Evolutionary conservation across 2,113 vertebrate genomes (phyloP), one percentile per base, ranked within the genome.

Genomic region (Centropus bengalensis): DNA sequence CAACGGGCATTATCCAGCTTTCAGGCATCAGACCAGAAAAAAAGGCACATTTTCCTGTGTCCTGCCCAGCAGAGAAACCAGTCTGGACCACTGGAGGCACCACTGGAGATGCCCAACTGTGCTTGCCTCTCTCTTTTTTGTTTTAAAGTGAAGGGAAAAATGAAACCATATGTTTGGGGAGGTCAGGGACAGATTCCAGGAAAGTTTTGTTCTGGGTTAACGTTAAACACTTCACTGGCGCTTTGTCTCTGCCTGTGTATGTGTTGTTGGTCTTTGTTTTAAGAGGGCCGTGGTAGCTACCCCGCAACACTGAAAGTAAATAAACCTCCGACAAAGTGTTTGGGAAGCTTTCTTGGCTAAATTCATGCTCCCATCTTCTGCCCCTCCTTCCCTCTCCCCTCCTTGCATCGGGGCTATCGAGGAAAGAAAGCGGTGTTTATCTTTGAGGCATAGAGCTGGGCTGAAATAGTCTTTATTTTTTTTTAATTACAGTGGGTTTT

Each of bases 11-110:
- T 32, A 22, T 9, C 6, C 54, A 24, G 30, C 75, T 60, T 28
- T 23, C 22, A 13, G 69, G 52, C 47, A 47, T 10, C 2, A 3
- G 4, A 6, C 9, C 8, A 11, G 47, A 1, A 1, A 27, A 27
- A 56, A 52, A 40, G 24, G n/a, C 40, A 7, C 40, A 3, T 80
- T 62, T 79, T 20, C 8, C 64, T n/a, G 67, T 9, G 47, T 14
- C 14, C 77, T 74, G 40, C 32, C 59, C 28, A 5, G 36, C 33
- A 8, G 59, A 17, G 74, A 76, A 8, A 40, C 21, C 4, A 0
- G 3, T 1, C 16, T 1, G 9, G 75, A 69, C 38, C 49, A 22
- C n/a, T 8, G 6, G 63, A 5, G 33, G 75, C 76, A 36, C 2
- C 0, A 4, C 66, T 59, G 83, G n/a, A 49, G 30, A 32, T 5